A percentile compares a stretch with the other conserved stretches of the same genome.
These are phyloP conservation scores for Norana najaformis DNA, from an alignment of 2,888 invertebrate genomes.

Conservation along the genomic window DNA sequence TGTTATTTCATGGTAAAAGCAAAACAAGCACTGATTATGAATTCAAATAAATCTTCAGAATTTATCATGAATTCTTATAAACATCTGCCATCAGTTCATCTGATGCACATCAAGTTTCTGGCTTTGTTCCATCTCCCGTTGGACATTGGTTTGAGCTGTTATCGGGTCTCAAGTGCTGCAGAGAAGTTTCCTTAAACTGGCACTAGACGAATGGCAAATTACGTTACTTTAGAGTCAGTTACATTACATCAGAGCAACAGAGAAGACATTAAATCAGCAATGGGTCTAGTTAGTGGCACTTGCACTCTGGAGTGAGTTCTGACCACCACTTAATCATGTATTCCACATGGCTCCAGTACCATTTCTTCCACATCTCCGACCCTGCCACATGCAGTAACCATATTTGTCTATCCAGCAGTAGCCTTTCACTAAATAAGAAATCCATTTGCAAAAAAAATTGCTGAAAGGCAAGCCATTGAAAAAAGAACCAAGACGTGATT, in stretches of 20 bases:
- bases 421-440: slow-evolving; percentile 5
- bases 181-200: background rate
- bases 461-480: slow-evolving; percentile 2
- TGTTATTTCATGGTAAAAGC: too few species aligned
- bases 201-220: background rate
- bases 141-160: too few species aligned
- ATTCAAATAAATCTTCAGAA: background rate
- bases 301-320: background rate
- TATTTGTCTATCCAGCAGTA: background rate
- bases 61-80: background rate
- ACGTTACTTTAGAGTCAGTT: background rate
- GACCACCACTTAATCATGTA: slow-evolving; percentile 4
- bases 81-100: background rate
- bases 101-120: background rate
- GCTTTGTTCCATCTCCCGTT: background rate
- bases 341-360: background rate
- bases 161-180: background rate
- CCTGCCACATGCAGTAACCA: background rate
- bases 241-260: background rate
- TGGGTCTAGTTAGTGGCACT: background rate
- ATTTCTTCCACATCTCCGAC: slow-evolving; percentile 13
- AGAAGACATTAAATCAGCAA: background rate
- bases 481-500: background rate
- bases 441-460: slow-evolving; percentile 13
- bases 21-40: too few species aligned